Conservation (phyloP, 2,888 invertebrate genomes). For the Phortica okadai region DNA sequence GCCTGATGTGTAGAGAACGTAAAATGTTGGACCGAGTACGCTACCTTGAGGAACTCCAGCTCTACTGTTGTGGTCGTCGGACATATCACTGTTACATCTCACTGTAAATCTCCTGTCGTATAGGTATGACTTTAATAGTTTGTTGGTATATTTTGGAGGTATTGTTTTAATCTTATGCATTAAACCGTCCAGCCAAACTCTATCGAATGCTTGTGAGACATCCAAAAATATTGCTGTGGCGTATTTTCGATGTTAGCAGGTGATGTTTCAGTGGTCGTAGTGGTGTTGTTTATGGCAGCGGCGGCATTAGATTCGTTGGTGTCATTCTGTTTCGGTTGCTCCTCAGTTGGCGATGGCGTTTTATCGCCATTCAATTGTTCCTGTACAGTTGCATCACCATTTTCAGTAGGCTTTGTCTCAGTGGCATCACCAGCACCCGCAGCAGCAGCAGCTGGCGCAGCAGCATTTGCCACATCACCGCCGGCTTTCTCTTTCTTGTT, state of each 20-base stretch:
- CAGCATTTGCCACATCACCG: constrained; percentile 17
- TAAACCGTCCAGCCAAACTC: too few species aligned
- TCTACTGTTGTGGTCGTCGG: too few species aligned
- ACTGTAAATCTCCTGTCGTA: too few species aligned
- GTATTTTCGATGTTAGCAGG: constrained; percentile 39
- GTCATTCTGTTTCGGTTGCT: too few species aligned
- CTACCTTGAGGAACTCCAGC: too few species aligned
- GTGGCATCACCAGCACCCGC: constrained; percentile 40
- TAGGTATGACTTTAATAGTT: too few species aligned
- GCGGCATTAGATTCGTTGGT: too few species aligned
- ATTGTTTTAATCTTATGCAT: too few species aligned
- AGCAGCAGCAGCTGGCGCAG: constrained; percentile 13
- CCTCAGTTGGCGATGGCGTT: constrained; percentile 53
- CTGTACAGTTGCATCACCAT: constrained; percentile 62
- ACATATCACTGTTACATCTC: too few species aligned
- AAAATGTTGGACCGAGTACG: too few species aligned
- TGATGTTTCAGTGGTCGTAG: constrained; percentile 49
- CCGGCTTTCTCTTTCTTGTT: constrained; percentile 44
- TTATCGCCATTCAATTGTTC: constrained; percentile 63
- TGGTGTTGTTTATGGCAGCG: constrained; percentile 45
- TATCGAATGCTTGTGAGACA: constrained; percentile 48
- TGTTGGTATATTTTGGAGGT: too few species aligned
- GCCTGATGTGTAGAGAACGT: too few species aligned
- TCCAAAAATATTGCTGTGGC: constrained; percentile 43
- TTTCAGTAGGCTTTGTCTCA: constrained; percentile 59